phyloP scores from a whole-genome alignment of 2,797 vertebrate genomes.

The Siniperca obscura region DNA sequence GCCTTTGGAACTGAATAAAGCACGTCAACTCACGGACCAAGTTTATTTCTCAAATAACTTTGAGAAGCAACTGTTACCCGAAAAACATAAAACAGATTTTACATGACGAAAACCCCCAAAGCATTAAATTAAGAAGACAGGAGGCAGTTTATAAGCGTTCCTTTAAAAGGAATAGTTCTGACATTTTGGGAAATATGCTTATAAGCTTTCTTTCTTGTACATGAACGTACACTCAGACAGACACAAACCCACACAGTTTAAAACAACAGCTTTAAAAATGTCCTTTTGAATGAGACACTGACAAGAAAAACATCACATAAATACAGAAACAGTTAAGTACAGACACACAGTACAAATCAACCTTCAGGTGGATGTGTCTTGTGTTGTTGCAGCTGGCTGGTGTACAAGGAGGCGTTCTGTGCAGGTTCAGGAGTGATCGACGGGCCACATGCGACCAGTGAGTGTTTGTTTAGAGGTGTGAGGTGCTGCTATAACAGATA shows the following conservation, averaged over 20 bases:
- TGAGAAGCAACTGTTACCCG: not conserved
- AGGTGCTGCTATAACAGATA: conserved; percentile 28
- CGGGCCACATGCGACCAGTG: conserved; percentile 19
- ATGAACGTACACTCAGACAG: conserved; percentile 31
- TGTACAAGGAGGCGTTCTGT: conserved; percentile 42
- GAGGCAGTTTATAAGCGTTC: conserved; percentile 41
- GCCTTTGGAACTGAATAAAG: conserved; percentile 39
- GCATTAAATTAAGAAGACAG: conserved; percentile 25
- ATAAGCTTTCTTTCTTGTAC: not conserved
- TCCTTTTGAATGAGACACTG: conserved; percentile 26
- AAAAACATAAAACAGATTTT: conserved; percentile 26
- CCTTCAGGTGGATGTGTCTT: conserved; percentile 45
- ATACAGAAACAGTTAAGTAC: conserved; percentile 33
- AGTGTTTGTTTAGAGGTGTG: conserved; percentile 35
- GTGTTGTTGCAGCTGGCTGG: conserved; percentile 55
- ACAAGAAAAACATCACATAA: conserved; percentile 26
- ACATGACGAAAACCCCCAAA: conserved; percentile 2
- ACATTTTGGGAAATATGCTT: conserved; percentile 37
- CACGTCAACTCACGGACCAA: not conserved
- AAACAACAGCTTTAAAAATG: conserved; percentile 33
- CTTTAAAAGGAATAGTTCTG: conserved; percentile 7
- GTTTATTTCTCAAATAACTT: not conserved
- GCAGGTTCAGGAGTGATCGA: conserved; percentile 18
- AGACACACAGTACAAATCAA: conserved; percentile 25
- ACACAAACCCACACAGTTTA: conserved; percentile 15